Percentiles rank a stretch among this genome's conserved stretches.
Conservation (phyloP, 1,140 invertebrate genomes). For the Holcopasites calliopsidis region DNA sequence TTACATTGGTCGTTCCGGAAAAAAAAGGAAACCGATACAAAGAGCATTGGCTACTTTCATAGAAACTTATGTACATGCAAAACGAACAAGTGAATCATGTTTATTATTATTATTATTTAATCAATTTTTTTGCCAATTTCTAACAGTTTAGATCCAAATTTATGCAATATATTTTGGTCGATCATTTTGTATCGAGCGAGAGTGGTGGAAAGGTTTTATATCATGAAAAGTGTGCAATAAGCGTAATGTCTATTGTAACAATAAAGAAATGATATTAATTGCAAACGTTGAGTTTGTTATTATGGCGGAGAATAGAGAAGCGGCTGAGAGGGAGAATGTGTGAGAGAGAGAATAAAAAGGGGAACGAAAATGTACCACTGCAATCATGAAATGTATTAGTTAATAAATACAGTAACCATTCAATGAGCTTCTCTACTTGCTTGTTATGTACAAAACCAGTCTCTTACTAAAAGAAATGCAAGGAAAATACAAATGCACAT, state of each 20-base stretch:
- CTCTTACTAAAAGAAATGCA: not conserved
- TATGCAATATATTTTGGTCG: slow-evolving; percentile 72
- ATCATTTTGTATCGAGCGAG: slow-evolving; percentile 74
- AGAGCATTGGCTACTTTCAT: slow-evolving; percentile 61
- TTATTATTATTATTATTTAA: slow-evolving; percentile 74
- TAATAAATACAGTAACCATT: slow-evolving; percentile 78
- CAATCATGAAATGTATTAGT: slow-evolving; percentile 71
- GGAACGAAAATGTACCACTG: slow-evolving; percentile 69
- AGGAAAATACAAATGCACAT: not conserved
- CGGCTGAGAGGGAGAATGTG: slow-evolving; percentile 20
- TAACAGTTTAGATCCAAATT: slow-evolving; percentile 70
- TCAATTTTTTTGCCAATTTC: slow-evolving; percentile 71
- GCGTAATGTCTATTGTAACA: slow-evolving; percentile 77
- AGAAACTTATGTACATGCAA: slow-evolving; percentile 59
- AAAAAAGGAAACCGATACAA: slow-evolving; percentile 11
- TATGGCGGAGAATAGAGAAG: slow-evolving; percentile 61
- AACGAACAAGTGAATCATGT: slow-evolving; percentile 62
- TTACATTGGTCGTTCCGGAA: not conserved
- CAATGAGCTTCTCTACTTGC: slow-evolving; percentile 59
- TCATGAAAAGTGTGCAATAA: slow-evolving; percentile 77
- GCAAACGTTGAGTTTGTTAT: slow-evolving; percentile 74
- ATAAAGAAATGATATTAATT: slow-evolving; percentile 76
- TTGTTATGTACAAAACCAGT: not conserved
- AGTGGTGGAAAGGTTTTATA: slow-evolving; percentile 74
- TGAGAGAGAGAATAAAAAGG: slow-evolving; percentile 38